Evolutionary conservation across 2,888 invertebrate genomes (phyloP).

Genomic region (Ophioninae sp.): DNA sequence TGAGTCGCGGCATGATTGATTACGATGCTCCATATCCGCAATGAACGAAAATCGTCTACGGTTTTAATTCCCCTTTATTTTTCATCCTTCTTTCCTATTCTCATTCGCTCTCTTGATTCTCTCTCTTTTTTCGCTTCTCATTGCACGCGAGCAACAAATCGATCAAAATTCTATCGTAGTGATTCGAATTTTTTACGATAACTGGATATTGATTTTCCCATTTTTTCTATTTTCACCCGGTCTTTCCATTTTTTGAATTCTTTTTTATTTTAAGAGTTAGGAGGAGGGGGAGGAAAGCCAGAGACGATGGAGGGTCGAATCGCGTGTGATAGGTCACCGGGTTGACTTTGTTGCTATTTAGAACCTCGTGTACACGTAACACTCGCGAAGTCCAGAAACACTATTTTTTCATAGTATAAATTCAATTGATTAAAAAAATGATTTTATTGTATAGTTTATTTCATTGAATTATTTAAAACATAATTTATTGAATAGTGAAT

Average conservation of each 20-base stretch:
- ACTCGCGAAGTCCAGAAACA: too few relatives aligned
- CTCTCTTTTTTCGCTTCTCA: neutral
- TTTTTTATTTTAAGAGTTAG: constrained; percentile 34
- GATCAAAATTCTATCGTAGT: neutral
- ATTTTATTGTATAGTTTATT: too few relatives aligned
- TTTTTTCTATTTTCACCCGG: constrained; percentile 18
- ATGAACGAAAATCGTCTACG: constrained; percentile 64
- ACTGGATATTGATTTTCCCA: too few relatives aligned
- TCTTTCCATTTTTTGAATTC: constrained; percentile 22
- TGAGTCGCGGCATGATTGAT: constrained; percentile 80
- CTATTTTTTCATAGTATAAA: too few relatives aligned
- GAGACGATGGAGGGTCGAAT: constrained; percentile 10
- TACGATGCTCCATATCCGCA: constrained; percentile 70
- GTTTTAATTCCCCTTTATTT: constrained; percentile 70
- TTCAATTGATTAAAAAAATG: too few relatives aligned
- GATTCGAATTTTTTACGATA: constrained; percentile 60
- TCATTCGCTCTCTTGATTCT: constrained; percentile 17
- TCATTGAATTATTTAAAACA: too few relatives aligned
- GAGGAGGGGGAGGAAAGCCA: constrained; percentile 1
- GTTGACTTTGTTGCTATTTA: constrained; percentile 19
- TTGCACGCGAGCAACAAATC: neutral
- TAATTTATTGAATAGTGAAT: too few relatives aligned
- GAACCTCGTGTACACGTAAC: constrained; percentile 30
- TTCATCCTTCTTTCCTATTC: constrained; percentile 16
- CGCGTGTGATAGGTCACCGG: neutral